Conservation (phyloP, 2,797 vertebrate species). For the Sternotherus odoratus region DNA sequence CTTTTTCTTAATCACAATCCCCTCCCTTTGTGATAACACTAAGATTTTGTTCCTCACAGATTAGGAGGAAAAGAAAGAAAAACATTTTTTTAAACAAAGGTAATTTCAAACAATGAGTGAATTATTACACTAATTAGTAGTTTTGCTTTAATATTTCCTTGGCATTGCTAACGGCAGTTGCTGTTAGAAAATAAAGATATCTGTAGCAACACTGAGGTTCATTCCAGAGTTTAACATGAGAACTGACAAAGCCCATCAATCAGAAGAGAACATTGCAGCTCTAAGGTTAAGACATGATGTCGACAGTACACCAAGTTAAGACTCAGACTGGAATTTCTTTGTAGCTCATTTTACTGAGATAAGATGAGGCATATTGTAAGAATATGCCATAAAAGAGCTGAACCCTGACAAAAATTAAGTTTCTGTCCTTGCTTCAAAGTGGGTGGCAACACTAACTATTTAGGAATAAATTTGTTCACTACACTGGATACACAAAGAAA, state of each 20-base stretch:
- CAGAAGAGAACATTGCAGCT: conserved; percentile 57
- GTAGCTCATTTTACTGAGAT: neutral
- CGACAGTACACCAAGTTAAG: conserved; percentile 28
- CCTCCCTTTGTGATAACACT: conserved; percentile 64
- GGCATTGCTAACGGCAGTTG: conserved; percentile 46
- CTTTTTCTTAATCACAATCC: conserved; percentile 68
- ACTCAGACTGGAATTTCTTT: conserved; percentile 41
- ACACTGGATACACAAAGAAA: neutral
- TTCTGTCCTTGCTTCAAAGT: conserved; percentile 11
- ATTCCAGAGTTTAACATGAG: conserved; percentile 56
- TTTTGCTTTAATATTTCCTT: conserved; percentile 65
- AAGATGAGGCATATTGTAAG: conserved; percentile 34
- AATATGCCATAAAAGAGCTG: neutral
- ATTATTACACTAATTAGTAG: conserved; percentile 76
- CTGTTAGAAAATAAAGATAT: conserved; percentile 66
- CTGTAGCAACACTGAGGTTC: conserved; percentile 47
- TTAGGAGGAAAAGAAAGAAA: neutral
- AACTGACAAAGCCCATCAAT: conserved; percentile 70
- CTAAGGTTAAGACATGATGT: conserved; percentile 59
- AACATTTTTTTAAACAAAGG: conserved; percentile 59
- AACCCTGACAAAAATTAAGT: neutral
- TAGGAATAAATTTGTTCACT: neutral
- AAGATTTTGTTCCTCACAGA: conserved; percentile 60
- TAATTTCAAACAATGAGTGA: conserved; percentile 68
- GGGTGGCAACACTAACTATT: conserved; percentile 7